Evolutionary conservation across 2,113 vertebrate species (phyloP), one percentile per base, ranked within the genome.

Genomic region (Cavia porcellus): DNA sequence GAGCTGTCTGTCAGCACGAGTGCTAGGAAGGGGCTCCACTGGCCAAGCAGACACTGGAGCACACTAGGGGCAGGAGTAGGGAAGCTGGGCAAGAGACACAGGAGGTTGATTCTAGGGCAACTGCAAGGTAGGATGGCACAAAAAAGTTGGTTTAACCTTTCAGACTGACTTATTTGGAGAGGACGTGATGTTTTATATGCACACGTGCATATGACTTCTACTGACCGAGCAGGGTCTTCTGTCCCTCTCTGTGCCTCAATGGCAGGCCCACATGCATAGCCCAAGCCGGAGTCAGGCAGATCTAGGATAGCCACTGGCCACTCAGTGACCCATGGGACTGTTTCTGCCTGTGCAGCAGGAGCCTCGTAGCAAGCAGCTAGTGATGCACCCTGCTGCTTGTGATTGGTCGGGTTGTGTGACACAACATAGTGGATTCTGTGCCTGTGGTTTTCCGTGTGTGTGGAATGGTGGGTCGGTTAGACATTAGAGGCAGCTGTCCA

Each of bases 11-110:
- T 66, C 15, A 6, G 25, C 1, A 0, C 2, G 9, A 68, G 32
- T 22, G 42, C 72, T 86, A 68, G 35, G 83, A 96, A 91, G n/a
- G n/a, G 80, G 22, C 45, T 45, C 38, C 38, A 74, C 61, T 88
- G 14, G 0, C 7, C 7, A 4, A 86, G 35, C 32, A 47, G 38
- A 72, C 66, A 70, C 66, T 13, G 24, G 24, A 83, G 20, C 42
- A 5, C 45, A 45, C 9, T 19, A 19, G 32, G 7, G 32, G 42
- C 50, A 52, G 22, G 57, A 14, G 66, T 45, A 12, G 75, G 20
- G 25, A 79, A 14, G 28, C 13, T 50, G 14, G 75, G 75, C 75
- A 79, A 17, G 28, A 50, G 45, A 77, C 72, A 70, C 17, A 47
- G 25, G 45, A 64, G 47, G 42, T 6, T 19, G 17, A 12, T 70